A percentile compares a stretch with the other conserved stretches of the same genome.
phyloP scores from a whole-genome alignment of 2,797 vertebrate genomes.

The Artibeus lituratus region DNA sequence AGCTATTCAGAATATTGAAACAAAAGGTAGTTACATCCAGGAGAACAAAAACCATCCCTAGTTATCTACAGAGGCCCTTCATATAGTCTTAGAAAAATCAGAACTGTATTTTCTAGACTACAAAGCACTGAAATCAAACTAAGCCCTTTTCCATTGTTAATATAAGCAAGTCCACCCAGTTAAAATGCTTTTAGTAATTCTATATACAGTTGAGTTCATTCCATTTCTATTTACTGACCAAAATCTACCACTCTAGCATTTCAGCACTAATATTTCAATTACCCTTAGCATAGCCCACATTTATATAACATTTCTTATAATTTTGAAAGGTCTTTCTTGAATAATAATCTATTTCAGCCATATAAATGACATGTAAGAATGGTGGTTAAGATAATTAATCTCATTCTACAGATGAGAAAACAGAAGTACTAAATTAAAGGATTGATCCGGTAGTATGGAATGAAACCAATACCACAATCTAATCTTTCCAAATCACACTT shows the following conservation, averaged over 20 bases:
- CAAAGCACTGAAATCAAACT: conserved; percentile 13
- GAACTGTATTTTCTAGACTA: conserved; percentile 17
- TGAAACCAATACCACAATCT: conserved; percentile 4
- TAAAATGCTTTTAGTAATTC: conserved; percentile 27
- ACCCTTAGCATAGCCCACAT: background rate
- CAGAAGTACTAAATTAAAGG: conserved; percentile 10
- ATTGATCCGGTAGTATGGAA: background rate
- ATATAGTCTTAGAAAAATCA: background rate
- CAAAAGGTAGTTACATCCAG: background rate
- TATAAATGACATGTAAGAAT: background rate
- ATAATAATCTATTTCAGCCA: background rate
- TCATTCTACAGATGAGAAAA: conserved; percentile 14
- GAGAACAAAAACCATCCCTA: background rate
- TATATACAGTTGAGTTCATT: background rate
- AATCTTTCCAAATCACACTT: conserved; percentile 4
- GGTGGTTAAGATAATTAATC: background rate
- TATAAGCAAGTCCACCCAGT: background rate
- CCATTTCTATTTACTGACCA: background rate
- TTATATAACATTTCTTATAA: background rate
- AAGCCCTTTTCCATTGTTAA: background rate
- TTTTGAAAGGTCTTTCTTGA: conserved; percentile 12
- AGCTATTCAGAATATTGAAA: background rate
- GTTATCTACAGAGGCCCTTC: background rate
- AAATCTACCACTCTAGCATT: background rate
- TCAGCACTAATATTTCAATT: conserved; percentile 3